These are phyloP conservation scores for Ophioderma brevispina DNA, from an alignment of 35 echinoderm and acorn worm species.

Conservation along the genomic window DNA sequence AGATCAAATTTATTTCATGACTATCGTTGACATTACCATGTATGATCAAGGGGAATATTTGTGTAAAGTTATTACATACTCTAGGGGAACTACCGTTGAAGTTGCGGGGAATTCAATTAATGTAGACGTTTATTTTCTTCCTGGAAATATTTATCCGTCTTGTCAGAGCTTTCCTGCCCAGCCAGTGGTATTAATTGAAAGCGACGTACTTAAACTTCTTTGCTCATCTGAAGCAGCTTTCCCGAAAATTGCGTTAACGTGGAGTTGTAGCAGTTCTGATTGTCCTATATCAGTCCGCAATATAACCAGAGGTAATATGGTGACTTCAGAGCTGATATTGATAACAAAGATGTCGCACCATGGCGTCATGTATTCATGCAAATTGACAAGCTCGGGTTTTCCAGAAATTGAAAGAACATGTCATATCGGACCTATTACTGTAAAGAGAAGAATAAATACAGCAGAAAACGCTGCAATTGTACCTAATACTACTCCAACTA, in stretches of 20 bases:
- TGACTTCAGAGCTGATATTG: background rate
- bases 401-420: background rate
- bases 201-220: no score
- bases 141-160: background rate
- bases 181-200: no score
- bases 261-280: no score
- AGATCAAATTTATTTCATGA: background rate
- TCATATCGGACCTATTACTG: no score
- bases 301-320: background rate
- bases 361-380: background rate
- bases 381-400: background rate
- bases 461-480: background rate
- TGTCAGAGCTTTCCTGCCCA: background rate
- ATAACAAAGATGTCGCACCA: background rate
- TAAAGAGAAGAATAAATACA: background rate
- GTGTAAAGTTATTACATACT: background rate
- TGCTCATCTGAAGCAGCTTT: no score
- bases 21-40: background rate
- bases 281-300: no score
- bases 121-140: background rate
- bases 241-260: no score
- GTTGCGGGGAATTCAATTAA: background rate
- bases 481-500: background rate
- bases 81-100: background rate
- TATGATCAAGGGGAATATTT: background rate